Conservation (phyloP, 2,113 vertebrate species). For the Donacobius atricapilla region DNA sequence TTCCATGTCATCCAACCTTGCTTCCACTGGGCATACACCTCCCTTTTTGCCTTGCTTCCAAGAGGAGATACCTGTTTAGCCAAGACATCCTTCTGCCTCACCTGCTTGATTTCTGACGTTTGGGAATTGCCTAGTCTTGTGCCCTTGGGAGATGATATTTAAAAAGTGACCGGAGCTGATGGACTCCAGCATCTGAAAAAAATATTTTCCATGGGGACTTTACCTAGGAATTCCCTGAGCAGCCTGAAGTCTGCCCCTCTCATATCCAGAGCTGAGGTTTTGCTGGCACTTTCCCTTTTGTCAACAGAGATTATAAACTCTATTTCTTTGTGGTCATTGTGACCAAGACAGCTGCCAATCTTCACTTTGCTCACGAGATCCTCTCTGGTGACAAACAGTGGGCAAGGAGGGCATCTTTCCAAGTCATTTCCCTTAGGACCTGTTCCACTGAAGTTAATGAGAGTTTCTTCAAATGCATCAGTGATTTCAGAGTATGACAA, state of each 20-base stretch:
- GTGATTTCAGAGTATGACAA: not conserved
- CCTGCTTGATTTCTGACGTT: not conserved
- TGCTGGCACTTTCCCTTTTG: not conserved
- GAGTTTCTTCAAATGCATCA: not conserved
- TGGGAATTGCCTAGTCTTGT: not conserved
- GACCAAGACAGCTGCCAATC: not conserved
- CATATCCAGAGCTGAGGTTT: not conserved
- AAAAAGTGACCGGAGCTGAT: not conserved
- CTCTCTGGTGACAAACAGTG: not conserved
- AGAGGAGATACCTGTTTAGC: not conserved
- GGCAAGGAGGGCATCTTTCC: not conserved
- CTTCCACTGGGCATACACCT: not conserved
- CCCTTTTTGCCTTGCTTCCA: not conserved
- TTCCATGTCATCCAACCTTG: not conserved
- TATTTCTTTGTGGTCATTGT: not conserved
- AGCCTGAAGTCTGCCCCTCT: not conserved
- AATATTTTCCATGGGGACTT: not conserved
- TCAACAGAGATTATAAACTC: not conserved
- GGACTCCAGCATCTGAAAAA: not conserved
- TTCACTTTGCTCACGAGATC: not conserved
- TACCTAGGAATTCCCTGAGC: not conserved
- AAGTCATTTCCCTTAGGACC: not conserved
- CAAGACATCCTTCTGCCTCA: not conserved
- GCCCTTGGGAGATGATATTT: not conserved
- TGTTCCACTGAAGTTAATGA: not conserved